Evolutionary conservation across 2,797 vertebrate genomes (phyloP), one percentile per base, ranked within the genome.

Genomic region (Lateolabrax maculatus): DNA sequence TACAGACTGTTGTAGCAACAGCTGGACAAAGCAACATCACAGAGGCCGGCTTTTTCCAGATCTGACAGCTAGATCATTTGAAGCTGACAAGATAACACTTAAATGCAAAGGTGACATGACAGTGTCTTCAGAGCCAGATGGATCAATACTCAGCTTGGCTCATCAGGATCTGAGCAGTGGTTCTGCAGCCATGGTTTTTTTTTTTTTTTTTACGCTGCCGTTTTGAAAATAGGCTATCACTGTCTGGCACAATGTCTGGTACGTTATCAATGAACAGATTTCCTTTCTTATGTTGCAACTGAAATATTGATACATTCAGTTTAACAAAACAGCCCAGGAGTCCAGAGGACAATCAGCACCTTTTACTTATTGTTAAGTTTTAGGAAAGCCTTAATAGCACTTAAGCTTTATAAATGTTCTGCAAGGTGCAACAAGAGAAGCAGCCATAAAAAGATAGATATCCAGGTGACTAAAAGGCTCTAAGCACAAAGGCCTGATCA

Each of bases 31-130:
- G 90, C 85, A 86, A 68, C 90, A 91, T 95, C 93, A 94, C 79
- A 76, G 57, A 57, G 84, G 68, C 82, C 69, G 61, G 87, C 82
- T 83, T 89, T 78, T 75, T 88, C 91, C 92, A 85, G 93, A 92
- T 89, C 94, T 94, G 94, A 95, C 95, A 93, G 91, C 91, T 90
- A 89, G 91, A 95, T 95, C 92, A 94, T 95, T 95, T 93, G 94
- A 94, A 87, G 92, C 91, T 93, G 94, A 94, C 94, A 89, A 93
- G 93, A 95, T 95, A 95, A 95, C 95, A 93, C 95, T 94, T 95
- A 93, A 93, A 95, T 93, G 86, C 92, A 94, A 93, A 95, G 94
- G 94, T 96, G 95, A 94, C 92, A 90, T 91, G 93, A 94, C 94
- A 93, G 92, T 94, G 94, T 95, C 93, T 95, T 92, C 90, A 81